A percentile compares a stretch with the other conserved stretches of the same genome.
Conservation (phyloP, 2,797 vertebrate genomes). For the Urosaurus nigricauda region DNA sequence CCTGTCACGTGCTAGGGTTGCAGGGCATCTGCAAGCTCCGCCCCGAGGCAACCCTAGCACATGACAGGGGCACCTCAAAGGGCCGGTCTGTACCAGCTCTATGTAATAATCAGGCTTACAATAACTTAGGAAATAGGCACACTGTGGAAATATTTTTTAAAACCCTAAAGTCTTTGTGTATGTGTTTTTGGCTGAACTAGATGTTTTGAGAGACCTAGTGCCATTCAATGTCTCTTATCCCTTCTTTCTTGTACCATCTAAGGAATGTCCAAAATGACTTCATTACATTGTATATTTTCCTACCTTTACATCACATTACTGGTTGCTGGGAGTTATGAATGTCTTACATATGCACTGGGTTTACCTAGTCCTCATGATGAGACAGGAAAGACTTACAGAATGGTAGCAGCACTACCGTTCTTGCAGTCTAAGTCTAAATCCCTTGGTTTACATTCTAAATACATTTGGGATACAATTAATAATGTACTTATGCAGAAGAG, state of each 20-base stretch:
- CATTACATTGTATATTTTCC: not conserved
- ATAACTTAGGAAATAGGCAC: not conserved
- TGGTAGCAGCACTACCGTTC: constrained; percentile 9
- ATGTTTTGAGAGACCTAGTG: not conserved
- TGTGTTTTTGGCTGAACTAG: too few relatives aligned
- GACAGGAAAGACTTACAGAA: not conserved
- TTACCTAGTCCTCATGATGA: not conserved
- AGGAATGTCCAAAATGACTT: not conserved
- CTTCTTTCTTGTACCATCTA: not conserved
- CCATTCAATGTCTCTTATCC: not conserved
- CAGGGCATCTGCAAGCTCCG: too few relatives aligned
- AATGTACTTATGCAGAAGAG: constrained; percentile 62
- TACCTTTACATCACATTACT: not conserved
- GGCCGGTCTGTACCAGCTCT: too few relatives aligned
- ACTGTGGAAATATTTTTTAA: not conserved
- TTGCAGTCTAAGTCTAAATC: not conserved
- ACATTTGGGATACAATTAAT: constrained; percentile 62
- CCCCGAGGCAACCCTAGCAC: too few relatives aligned
- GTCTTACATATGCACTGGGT: not conserved
- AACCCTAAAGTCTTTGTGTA: not conserved
- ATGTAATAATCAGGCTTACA: not conserved
- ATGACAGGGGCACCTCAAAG: too few relatives aligned
- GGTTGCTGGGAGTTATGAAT: not conserved
- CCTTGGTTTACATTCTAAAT: constrained; percentile 54
- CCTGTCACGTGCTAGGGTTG: too few relatives aligned